Evolutionary conservation across 2,888 invertebrate species (phyloP), one percentile per base, ranked within the genome.

Genomic region (Hirudinaria manillensis): DNA sequence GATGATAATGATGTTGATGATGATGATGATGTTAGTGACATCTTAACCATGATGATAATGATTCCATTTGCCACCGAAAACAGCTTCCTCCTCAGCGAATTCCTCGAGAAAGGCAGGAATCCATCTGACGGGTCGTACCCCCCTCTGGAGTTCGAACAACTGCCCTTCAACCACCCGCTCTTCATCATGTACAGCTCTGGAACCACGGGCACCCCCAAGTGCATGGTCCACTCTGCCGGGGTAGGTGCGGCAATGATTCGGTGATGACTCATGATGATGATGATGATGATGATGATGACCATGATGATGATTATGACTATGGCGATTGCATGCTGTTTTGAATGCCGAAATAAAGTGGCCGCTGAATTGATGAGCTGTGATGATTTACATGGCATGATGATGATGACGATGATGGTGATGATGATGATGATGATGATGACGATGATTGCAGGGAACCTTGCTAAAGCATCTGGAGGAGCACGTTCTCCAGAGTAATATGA

Each of bases 121-220:
- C 77, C 76, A 24, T 75, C 51, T 10, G 81, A 81, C 66, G 81
- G 80, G 4, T 34, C 77, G 2, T 76, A 77, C 4, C 81, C 82
- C 16, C 80, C 80, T 27, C 79, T 85, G 45, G 77, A 73, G 53
- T 88, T 87, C 82, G 86, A 85, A 74, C 87, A 88, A 81, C 85
- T 89, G 2, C 86, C 88, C 0, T 88, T 89, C 81, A 84, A 86
- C 80, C 88, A 88, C 81, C 88, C 89, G 0, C 82, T 88, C 45
- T 88, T 86, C 79, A 87, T 89, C 75, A 86, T 88, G 85, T 89
- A 88, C 80, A 87, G 87, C 0, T 88, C 88, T 0, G 89, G 89
- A n/a, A 89, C 89, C 4, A 89, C 89, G 0, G 89, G 89, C 1
- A 83, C 84, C 24, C 89, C 89, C 45, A 89, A 89, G 82, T 88